Base-by-base conservation (phyloP, 2,888 invertebrate genomes). In the Plutella xylostella region DNA sequence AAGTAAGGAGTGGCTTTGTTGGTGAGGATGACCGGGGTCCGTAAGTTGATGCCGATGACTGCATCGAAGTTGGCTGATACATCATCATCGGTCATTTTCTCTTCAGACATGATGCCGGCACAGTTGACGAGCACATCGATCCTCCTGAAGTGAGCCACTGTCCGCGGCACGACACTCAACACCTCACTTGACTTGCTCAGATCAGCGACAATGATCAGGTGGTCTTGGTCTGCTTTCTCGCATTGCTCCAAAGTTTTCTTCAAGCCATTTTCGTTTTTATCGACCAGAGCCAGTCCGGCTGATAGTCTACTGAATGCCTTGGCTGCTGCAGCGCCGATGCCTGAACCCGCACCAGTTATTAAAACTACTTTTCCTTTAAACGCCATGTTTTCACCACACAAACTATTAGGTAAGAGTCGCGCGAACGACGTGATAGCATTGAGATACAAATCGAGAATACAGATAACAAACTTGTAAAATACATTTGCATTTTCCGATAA, bases 161-260 rank as follows among this genome's bases (percentile, higher is more conserved):
- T 42, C 35, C 33, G 46, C 22, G 46, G 45, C 25, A 42, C 40
- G 21, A 38, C 25, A 19, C 25, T 25, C 22, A 43, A 28, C 30
- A 49, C 19, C 18, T 47, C 28, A 41, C 40, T 31, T 5, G 18
- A 14, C 15, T 38, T 40, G 2, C 17, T 12, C 17, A 39, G 20
- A 37, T 47, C 33, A 14, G 39, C 45, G 31, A 45, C 25, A 25
- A 42, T 22, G 22, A 18, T 18, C 19, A 31, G 7, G 30, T 31
- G 31, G 5, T 25, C 37, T n/a, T 18, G n/a, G 12, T 12, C 11
- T 12, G 9, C n/a, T 28, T 3, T 15, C 15, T 34, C 17, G 15
- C 34, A 14, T 15, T 9, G 19, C 20, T 38, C n/a, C 12, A 7
- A 7, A 15, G 33, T 33, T 33, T 7, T 14, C 15, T 11, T 14